A percentile compares a stretch with the other conserved stretches of the same genome.
These are phyloP conservation scores for Pterophyllum scalare DNA, from an alignment of 2,113 vertebrate genomes.

Conservation along the genomic window DNA sequence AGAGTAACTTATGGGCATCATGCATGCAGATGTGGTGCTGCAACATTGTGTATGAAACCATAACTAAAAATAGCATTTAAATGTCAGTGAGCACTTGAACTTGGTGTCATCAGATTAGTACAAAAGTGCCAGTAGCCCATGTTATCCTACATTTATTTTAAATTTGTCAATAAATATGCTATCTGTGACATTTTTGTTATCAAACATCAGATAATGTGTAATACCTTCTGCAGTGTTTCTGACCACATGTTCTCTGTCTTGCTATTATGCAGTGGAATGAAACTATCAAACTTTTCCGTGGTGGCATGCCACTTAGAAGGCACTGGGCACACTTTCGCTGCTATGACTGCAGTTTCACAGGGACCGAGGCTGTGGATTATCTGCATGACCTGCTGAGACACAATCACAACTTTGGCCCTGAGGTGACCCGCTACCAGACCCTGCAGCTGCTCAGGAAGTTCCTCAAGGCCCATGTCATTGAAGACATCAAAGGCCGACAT, in stretches of 20 bases:
- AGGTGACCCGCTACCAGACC: slow-evolving; percentile 74
- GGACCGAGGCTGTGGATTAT: slow-evolving; percentile 70
- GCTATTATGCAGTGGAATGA: slow-evolving; percentile 70
- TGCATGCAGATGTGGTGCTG: neutral
- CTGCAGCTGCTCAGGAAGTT: slow-evolving; percentile 75
- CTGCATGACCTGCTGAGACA: slow-evolving; percentile 64
- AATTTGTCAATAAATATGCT: neutral
- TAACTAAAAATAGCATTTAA: neutral
- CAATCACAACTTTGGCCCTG: slow-evolving; percentile 75
- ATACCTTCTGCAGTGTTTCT: neutral
- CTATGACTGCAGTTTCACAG: slow-evolving; percentile 69
- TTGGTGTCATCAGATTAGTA: neutral
- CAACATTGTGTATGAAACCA: neutral
- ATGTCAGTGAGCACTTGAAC: neutral
- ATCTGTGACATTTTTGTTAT: neutral
- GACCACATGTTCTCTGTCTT: neutral
- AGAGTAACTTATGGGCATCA: neutral
- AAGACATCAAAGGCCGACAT: slow-evolving; percentile 72
- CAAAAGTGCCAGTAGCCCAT: neutral
- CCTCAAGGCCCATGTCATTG: slow-evolving; percentile 72
- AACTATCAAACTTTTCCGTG: slow-evolving; percentile 73
- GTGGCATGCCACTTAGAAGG: slow-evolving; percentile 66
- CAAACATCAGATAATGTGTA: neutral
- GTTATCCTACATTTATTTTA: neutral
- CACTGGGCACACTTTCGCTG: slow-evolving; percentile 75